These are phyloP conservation scores for Phaenicophaeus curvirostris DNA, from an alignment of 2,797 vertebrate genomes.

Conservation along the genomic window DNA sequence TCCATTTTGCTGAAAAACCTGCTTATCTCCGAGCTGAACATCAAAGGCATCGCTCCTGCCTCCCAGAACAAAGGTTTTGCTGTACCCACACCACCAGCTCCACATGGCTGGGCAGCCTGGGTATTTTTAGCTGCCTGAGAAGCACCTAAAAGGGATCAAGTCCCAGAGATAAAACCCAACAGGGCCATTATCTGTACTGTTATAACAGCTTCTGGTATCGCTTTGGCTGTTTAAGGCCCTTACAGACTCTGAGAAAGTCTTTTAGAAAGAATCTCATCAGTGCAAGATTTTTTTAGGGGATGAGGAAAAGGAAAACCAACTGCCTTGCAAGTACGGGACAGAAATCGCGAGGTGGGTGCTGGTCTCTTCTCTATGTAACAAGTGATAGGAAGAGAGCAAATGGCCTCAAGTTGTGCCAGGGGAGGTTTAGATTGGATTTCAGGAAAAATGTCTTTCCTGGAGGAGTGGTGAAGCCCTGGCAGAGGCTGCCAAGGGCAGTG, in stretches of 20 bases:
- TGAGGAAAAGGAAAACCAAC: accelerated
- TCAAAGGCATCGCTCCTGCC: neutral
- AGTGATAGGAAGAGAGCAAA: too few relatives aligned
- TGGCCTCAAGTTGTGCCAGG: too few relatives aligned
- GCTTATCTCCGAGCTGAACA: neutral
- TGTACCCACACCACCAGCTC: accelerated
- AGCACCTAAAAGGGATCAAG: neutral
- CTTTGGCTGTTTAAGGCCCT: neutral
- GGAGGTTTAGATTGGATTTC: too few relatives aligned
- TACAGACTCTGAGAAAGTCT: neutral
- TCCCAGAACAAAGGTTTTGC: neutral
- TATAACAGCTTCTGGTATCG: neutral
- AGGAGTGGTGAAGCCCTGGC: too few relatives aligned
- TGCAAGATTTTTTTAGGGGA: neutral
- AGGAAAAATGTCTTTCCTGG: too few relatives aligned
- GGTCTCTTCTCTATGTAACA: too few relatives aligned
- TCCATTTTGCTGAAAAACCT: neutral
- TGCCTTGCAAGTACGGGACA: accelerated
- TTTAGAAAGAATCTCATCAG: neutral
- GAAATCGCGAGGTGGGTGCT: neutral
- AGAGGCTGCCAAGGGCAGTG: too few relatives aligned
- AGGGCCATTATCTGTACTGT: neutral
- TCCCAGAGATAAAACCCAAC: neutral
- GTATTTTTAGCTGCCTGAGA: slow-evolving; percentile 18
- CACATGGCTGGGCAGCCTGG: accelerated